Evolutionary conservation across 53 echinoderm and acorn worm species (phyloP).

Genomic region (Paelopatides confundens): DNA sequence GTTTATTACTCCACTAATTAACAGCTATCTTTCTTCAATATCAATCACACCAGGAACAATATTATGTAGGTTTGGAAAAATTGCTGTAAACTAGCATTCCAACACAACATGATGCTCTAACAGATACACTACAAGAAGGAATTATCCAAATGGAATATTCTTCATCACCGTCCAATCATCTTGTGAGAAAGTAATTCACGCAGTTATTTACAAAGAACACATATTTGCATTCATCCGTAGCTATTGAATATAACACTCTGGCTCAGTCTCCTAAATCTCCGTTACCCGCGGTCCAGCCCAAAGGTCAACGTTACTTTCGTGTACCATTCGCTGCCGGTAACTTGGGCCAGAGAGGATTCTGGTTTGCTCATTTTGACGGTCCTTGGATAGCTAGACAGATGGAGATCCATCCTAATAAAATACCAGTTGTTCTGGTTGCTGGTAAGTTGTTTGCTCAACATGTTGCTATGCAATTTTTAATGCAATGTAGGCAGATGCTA

Average conservation of each 20-base stretch:
- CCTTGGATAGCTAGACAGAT: conserved; percentile 97
- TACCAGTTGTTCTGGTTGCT: conserved; percentile 85
- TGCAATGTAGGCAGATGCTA: too few species aligned
- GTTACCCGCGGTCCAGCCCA: conserved; percentile 49
- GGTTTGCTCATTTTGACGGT: conserved; percentile 99
- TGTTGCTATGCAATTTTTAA: neutral
- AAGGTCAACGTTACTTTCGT: conserved; percentile 89
- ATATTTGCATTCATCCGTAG: conserved; percentile 11
- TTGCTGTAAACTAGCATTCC: too few species aligned
- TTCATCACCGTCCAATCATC: too few species aligned
- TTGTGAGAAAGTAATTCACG: too few species aligned
- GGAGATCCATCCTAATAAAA: conserved; percentile 87
- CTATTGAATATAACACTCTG: conserved; percentile 61
- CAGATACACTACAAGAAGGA: too few species aligned
- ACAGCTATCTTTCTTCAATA: too few species aligned
- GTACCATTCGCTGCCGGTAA: conserved; percentile 76
- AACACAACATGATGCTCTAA: too few species aligned
- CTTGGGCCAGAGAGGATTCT: conserved; percentile 73
- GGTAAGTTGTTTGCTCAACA: conserved; percentile 62
- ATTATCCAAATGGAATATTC: too few species aligned
- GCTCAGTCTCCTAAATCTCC: conserved; percentile 60
- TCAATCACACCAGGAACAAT: too few species aligned
- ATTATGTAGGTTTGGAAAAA: too few species aligned
- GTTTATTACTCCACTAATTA: too few species aligned
- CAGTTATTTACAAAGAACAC: too few species aligned